Evolutionary conservation across 2,888 invertebrate species (phyloP).

Genomic region (Trissolcus japonicus): DNA sequence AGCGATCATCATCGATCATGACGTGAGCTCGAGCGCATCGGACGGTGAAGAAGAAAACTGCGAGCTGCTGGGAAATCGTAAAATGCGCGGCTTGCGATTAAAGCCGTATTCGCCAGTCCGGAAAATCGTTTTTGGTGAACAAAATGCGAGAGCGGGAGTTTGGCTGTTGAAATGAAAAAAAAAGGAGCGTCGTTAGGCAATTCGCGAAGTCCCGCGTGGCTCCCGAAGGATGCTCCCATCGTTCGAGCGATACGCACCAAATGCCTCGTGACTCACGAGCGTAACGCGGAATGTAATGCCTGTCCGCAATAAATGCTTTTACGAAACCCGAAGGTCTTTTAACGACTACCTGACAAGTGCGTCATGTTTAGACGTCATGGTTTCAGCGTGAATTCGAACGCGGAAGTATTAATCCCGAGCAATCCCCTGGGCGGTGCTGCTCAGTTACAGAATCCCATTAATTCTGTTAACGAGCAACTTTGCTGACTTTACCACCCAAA

Average conservation of each 20-base stretch:
- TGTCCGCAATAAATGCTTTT: constrained; percentile 51
- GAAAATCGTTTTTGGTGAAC: constrained; percentile 69
- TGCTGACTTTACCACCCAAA: constrained; percentile 48
- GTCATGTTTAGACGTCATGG: constrained; percentile 47
- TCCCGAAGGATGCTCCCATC: constrained; percentile 54
- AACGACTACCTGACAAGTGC: constrained; percentile 51
- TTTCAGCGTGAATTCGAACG: constrained; percentile 63
- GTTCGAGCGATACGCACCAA: constrained; percentile 62
- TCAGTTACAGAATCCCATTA: constrained; percentile 67
- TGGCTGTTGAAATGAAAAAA: constrained; percentile 68
- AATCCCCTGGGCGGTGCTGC: constrained; percentile 62
- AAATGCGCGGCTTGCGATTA: constrained; percentile 57
- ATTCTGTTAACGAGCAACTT: constrained; percentile 53
- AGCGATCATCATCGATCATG: constrained; percentile 47
- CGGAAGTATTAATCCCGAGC: constrained; percentile 67
- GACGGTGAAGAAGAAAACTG: constrained; percentile 62
- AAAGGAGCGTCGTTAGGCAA: constrained; percentile 67
- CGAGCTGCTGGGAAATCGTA: constrained; percentile 62
- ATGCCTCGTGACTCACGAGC: constrained; percentile 73
- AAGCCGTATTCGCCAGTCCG: constrained; percentile 66
- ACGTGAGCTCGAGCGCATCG: constrained; percentile 61
- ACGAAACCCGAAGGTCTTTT: constrained; percentile 42
- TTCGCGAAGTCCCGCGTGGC: constrained; percentile 53
- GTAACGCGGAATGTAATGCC: constrained; percentile 70
- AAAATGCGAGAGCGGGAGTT: constrained; percentile 20